Conservation (phyloP, 1,140 invertebrate genomes). For the Subanguina moxae region DNA sequence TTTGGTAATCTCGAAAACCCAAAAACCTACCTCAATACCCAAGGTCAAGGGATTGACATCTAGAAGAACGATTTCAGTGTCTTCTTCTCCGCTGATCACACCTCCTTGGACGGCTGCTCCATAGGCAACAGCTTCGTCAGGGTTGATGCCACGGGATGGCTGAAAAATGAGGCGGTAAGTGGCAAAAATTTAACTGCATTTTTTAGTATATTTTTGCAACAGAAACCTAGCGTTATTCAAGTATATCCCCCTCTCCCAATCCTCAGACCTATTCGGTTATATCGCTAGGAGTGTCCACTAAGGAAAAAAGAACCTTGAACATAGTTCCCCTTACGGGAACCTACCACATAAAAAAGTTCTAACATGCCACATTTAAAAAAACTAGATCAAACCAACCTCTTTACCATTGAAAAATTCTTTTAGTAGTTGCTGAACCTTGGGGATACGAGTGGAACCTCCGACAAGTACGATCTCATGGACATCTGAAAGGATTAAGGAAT, state of each 20-base stretch:
- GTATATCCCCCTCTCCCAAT: too few relatives aligned
- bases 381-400: slow-evolving; percentile 39
- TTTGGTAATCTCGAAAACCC: too few relatives aligned
- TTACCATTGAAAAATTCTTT: slow-evolving; percentile 98
- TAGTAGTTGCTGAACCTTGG: slow-evolving; percentile 95
- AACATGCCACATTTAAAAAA: too few relatives aligned
- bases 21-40: slow-evolving; percentile 80
- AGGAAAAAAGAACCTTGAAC: too few relatives aligned
- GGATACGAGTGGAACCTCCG: slow-evolving; percentile 96
- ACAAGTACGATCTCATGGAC: slow-evolving; percentile 98
- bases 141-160: slow-evolving; percentile 93
- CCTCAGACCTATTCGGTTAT: too few relatives aligned
- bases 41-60: slow-evolving; percentile 97
- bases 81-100: slow-evolving; percentile 67
- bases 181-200: too few relatives aligned
- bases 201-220: too few relatives aligned
- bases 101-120: slow-evolving; percentile 97
- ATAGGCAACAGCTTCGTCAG: slow-evolving; percentile 87
- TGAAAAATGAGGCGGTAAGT: slow-evolving; percentile 64
- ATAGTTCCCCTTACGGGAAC: too few relatives aligned
- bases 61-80: slow-evolving; percentile 89
- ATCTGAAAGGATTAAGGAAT: too few relatives aligned
- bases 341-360: too few relatives aligned
- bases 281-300: too few relatives aligned
- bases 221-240: too few relatives aligned